Evolutionary conservation across 1,140 invertebrate genomes (phyloP).

Genomic region (Onthophagus taurus): DNA sequence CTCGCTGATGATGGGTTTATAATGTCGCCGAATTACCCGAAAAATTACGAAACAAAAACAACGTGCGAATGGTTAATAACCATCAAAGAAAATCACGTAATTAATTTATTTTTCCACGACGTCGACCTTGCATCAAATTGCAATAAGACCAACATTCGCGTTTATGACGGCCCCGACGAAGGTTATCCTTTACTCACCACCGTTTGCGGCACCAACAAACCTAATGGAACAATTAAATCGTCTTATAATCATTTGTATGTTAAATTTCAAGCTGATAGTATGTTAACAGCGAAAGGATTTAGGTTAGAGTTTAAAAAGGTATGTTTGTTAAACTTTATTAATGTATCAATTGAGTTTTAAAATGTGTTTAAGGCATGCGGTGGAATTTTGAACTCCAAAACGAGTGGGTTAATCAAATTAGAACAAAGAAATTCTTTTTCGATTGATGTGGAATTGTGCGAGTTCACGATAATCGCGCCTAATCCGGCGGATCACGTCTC

Average conservation of each 20-base stretch:
- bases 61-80: slow-evolving; percentile 66
- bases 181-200: slow-evolving; percentile 40
- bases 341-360: background rate
- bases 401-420: slow-evolving; percentile 43
- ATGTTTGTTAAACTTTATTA: slow-evolving; percentile 4
- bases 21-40: slow-evolving; percentile 65
- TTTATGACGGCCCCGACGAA: slow-evolving; percentile 52
- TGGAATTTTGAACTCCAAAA: slow-evolving; percentile 48
- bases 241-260: slow-evolving; percentile 53
- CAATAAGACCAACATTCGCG: slow-evolving; percentile 35
- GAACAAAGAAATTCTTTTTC: too few species aligned
- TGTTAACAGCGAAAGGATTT: slow-evolving; percentile 62
- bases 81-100: slow-evolving; percentile 54
- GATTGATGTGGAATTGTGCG: slow-evolving; percentile 40
- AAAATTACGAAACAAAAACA: slow-evolving; percentile 55
- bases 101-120: slow-evolving; percentile 49
- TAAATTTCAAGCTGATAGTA: slow-evolving; percentile 50
- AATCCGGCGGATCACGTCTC: slow-evolving; percentile 58
- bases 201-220: slow-evolving; percentile 43
- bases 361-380: slow-evolving; percentile 55
- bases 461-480: slow-evolving; percentile 51
- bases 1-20: slow-evolving; percentile 43
- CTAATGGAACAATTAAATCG: slow-evolving; percentile 45
- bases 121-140: slow-evolving; percentile 25
- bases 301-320: slow-evolving; percentile 50